phyloP scores from a whole-genome alignment of 2,797 vertebrate species.

The Heteromormyrus szaboi region DNA sequence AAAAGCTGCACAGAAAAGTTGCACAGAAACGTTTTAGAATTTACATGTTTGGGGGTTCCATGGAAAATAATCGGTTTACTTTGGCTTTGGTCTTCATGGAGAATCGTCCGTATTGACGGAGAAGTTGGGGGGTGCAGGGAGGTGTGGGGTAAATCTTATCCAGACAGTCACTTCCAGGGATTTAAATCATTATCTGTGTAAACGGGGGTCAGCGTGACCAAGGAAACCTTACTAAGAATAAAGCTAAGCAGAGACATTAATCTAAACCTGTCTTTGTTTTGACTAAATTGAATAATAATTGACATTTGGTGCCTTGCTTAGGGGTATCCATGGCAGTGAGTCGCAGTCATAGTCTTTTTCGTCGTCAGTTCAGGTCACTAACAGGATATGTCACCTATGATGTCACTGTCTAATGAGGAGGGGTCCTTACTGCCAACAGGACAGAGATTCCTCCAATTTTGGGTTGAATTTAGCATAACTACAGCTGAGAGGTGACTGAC shows the following conservation, averaged over 20 bases:
- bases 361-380: neutral
- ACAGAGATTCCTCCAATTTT: neutral
- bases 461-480: neutral
- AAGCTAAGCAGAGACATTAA: neutral
- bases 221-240: neutral
- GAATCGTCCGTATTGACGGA: neutral
- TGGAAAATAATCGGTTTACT: neutral
- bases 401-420: neutral
- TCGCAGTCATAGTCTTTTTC: neutral
- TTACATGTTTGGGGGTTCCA: neutral
- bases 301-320: neutral
- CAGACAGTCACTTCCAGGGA: neutral
- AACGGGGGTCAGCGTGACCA: slow-evolving; percentile 18
- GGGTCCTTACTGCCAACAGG: neutral
- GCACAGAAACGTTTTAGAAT: neutral
- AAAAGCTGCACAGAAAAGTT: no score
- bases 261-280: neutral
- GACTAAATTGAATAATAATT: neutral
- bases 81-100: neutral
- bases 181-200: slow-evolving; percentile 17
- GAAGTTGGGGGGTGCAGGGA: neutral
- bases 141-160: neutral
- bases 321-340: neutral
- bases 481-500: neutral
- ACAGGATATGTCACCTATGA: neutral